These are phyloP conservation scores for Saturnia japonica DNA, from an alignment of 2,888 invertebrate genomes.

Conservation along the genomic window DNA sequence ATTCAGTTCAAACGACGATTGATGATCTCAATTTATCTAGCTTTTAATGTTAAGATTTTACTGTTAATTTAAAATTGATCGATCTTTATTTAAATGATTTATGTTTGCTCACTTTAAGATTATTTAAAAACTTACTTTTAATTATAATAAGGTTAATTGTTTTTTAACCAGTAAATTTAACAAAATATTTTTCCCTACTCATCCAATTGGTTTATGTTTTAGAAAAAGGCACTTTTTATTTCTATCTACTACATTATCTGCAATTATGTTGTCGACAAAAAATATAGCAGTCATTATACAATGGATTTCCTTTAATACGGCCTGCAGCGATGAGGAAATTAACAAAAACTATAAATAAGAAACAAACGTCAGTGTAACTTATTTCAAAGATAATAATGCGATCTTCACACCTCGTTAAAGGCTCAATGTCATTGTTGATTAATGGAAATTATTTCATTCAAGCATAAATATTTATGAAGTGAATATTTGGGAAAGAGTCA, in stretches of 20 bases:
- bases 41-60: no score
- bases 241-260: not conserved
- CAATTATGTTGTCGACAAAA: conserved; percentile 26
- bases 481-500: no score
- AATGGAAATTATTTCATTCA: conserved; percentile 15
- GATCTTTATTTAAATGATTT: no score
- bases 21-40: no score
- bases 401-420: conserved; percentile 65
- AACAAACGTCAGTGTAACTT: conserved; percentile 34
- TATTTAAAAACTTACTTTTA: no score
- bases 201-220: not conserved
- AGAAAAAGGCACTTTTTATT: not conserved
- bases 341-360: conserved; percentile 36
- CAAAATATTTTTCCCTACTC: not conserved
- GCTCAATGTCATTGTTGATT: conserved; percentile 51
- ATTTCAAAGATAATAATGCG: conserved; percentile 28
- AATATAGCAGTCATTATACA: conserved; percentile 34
- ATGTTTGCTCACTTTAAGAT: no score
- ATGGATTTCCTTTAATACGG: conserved; percentile 34
- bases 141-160: no score
- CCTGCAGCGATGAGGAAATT: conserved; percentile 31
- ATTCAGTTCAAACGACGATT: no score
- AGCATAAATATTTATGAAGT: not conserved
- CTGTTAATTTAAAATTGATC: no score
- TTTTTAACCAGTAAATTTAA: not conserved